phyloP scores from a whole-genome alignment of 2,888 invertebrate genomes.

The Pediacus dermestoides region DNA sequence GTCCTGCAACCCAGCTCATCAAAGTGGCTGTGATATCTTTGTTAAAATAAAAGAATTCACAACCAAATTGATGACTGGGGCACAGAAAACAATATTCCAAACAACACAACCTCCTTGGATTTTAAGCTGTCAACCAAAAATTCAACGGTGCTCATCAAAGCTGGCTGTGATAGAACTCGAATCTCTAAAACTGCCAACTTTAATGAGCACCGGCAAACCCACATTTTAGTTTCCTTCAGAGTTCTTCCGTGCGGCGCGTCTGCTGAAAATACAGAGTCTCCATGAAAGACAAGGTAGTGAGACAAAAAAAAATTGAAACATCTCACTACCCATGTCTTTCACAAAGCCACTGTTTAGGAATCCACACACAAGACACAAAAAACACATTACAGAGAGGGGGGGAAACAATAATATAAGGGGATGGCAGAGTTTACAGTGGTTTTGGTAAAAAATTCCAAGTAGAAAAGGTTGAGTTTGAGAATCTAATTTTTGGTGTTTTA shows the following conservation, averaged over 20 bases:
- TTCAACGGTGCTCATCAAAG: conserved; percentile 86
- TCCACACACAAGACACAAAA: no score
- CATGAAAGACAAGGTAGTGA: conserved; percentile 99
- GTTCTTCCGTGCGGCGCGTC: neutral
- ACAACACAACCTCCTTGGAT: neutral
- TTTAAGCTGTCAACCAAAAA: conserved; percentile 6
- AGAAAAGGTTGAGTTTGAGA: no score
- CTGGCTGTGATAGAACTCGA: conserved; percentile 84
- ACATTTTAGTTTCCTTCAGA: conserved; percentile 2
- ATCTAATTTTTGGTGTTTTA: no score
- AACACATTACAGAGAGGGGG: no score
- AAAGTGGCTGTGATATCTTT: conserved; percentile 98
- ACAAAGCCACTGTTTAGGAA: no score
- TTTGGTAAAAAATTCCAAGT: no score
- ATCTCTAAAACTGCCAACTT: conserved; percentile 69
- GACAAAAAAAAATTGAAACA: conserved; percentile 67
- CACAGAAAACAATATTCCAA: conserved; percentile 37
- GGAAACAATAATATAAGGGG: no score
- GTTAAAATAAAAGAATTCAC: conserved; percentile 69
- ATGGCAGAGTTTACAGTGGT: no score
- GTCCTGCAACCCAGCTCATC: conserved; percentile 70
- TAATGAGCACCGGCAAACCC: conserved; percentile 46
- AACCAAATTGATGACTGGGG: conserved; percentile 82
- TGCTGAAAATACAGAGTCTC: conserved; percentile 48
- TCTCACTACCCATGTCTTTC: conserved; percentile 99